Base-by-base conservation (phyloP, 1,140 invertebrate genomes). In the Zophobas morio region DNA sequence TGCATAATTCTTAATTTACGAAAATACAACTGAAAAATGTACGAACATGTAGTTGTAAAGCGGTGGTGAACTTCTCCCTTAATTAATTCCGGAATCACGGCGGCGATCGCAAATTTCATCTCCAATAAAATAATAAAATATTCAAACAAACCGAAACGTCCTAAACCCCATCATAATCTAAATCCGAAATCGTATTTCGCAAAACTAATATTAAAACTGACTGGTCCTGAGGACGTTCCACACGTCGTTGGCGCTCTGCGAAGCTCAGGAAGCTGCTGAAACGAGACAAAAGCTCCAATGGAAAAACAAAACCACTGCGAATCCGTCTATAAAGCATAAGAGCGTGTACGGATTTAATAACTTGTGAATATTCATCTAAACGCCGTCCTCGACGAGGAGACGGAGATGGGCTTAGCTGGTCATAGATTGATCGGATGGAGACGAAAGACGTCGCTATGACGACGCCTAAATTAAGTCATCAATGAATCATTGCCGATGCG, bases 401-500 rank as follows among this genome's bases (percentile, higher is more conserved):
- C 71, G 51, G 53, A 70, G 77, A 42, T 53, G 39, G 70, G 47
- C n/a, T 42, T 42, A 66, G 60, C 60, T 42, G 35, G 47, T 70
- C 78, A 63, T 66, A 47, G 60, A 71, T 63, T 71, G 66, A 70
- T 56, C 46, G 66, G 74, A 66, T 66, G 63, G 76, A 80, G 75
- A 79, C 63, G 75, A 56, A 70, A 72, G 73, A 74, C 71, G 79
- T 83, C 74, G 49, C 80, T 73, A 82, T 82, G 80, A 74, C 76
- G 57, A 78, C 81, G 79, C 71, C 75, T 81, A 83, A 83, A 83
- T 83, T 83, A 83, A 83, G 82, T 83, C 82, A 83, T 83, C 82
- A 83, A 83, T 83, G 82, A 83, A 83, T 83, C 82, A 83, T 83
- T 82, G 82, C 73, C 80, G 80, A 83, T 83, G 82, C 80, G 77